Evolutionary conservation across 1,140 invertebrate species (phyloP), one percentile per base, ranked within the genome.

Genomic region (Caenorhabditis briggsae): DNA sequence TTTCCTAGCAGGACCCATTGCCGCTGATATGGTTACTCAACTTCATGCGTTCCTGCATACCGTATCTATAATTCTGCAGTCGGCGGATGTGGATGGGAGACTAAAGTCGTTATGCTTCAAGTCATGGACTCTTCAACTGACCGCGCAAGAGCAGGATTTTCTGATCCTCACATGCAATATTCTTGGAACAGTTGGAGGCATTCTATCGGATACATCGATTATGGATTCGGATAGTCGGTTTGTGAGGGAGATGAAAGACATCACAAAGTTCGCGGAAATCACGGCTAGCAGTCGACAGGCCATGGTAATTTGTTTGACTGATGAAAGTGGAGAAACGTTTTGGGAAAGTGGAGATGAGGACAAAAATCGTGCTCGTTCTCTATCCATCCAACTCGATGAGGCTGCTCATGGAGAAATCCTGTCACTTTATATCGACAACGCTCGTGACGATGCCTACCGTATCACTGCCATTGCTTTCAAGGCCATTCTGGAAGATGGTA

Each of bases 321-420:
- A 99, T 92, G 96, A 95, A 89, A 97, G 96, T 1, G 98, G 97
- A 0, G 97, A 99, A 93, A 99, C 97, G 0, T 99, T 99, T 93
- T 99, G 97, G 97, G 97, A 99, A 93, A 98, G 96, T 86, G 97
- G 97, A 5, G 97, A 99, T 90, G 97, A 98, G 91, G 90, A 91
- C 65, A 90, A 90, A 41, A 88, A 98, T 93, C 91, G 94, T 82
- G 97, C 97, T 91, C 96, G 96, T 93, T 95, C 95, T 2, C 97
- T 98, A 92, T 94, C 93, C 2, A 94, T 96, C 11, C 82, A 64
- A 23, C 83, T 88, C 55, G 87, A 88, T 46, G 78, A 89, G 48
- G 33, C 20, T 55, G 85, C 82, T 48, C 14, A 53, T 41, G 64
- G 89, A 14, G 84, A 78, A 16, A 43, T 92, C 6, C 65, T 92